Conservation (phyloP, 37 sponge, comb jelly and placozoan species). For the Beroe ovata region DNA sequence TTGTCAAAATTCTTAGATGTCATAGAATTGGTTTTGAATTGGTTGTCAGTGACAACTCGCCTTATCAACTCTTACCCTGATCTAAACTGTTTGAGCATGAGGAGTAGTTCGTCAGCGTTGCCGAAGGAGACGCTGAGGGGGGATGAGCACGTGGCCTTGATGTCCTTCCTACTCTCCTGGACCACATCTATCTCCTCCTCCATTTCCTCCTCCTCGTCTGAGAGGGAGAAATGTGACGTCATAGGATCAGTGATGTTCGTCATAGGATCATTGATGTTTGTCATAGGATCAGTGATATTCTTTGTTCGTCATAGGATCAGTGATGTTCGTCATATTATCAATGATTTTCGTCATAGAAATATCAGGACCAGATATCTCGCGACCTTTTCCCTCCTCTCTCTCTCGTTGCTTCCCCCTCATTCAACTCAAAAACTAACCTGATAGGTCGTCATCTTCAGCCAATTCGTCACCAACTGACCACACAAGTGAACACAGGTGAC, state of each 20-base stretch:
- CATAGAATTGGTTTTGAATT: too few relatives aligned
- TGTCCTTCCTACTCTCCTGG: slow-evolving; percentile 65
- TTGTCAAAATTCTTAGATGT: too few relatives aligned
- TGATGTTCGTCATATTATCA: slow-evolving; percentile 4
- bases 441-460: slow-evolving; percentile 62
- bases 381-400: background rate
- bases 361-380: too few relatives aligned
- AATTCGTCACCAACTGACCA: slow-evolving; percentile 58
- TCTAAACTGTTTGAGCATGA: slow-evolving; percentile 61
- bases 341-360: background rate
- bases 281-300: background rate
- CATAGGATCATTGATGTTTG: background rate
- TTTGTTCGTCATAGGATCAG: background rate
- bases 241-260: slow-evolving; percentile 3
- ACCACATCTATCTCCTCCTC: slow-evolving; percentile 68
- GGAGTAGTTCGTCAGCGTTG: slow-evolving; percentile 63
- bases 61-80: slow-evolving; percentile 49
- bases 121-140: slow-evolving; percentile 59
- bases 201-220: slow-evolving; percentile 62
- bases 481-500: slow-evolving; percentile 61
- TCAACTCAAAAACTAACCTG: slow-evolving; percentile 1
- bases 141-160: slow-evolving; percentile 56
- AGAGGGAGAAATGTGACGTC: background rate
- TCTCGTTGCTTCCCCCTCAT: too few relatives aligned
- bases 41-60: too few relatives aligned